A percentile compares a stretch with the other conserved stretches of the same genome.
Evolutionary conservation across 2,797 vertebrate genomes (phyloP).

Genomic region (Acomys russatus): DNA sequence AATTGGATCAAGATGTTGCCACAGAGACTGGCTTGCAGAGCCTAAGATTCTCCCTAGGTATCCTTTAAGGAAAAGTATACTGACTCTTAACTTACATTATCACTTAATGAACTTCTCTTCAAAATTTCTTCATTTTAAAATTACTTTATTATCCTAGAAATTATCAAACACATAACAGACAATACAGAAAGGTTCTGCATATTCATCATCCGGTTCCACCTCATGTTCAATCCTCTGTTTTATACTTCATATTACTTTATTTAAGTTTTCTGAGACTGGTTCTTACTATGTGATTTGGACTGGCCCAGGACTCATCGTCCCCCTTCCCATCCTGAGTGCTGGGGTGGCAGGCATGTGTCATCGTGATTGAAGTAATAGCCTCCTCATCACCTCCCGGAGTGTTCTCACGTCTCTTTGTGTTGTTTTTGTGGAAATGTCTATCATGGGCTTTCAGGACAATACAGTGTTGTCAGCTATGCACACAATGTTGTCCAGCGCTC

Average conservation of each 20-base stretch:
- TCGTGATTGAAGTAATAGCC: not conserved
- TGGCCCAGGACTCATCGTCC: not conserved
- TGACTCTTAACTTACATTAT: not conserved
- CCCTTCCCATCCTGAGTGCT: not conserved
- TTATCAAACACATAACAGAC: slow-evolving; percentile 18
- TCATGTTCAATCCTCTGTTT: not conserved
- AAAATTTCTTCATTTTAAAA: slow-evolving; percentile 56
- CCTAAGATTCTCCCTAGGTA: not conserved
- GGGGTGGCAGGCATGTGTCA: not conserved
- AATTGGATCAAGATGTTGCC: not conserved
- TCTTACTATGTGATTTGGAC: not conserved
- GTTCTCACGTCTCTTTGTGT: not conserved
- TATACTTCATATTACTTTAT: not conserved
- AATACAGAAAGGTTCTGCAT: not conserved
- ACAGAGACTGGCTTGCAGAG: not conserved
- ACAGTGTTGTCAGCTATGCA: not conserved
- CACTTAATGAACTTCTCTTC: slow-evolving; percentile 37
- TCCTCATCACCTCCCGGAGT: not conserved
- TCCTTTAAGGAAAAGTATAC: slow-evolving; percentile 4
- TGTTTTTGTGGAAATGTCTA: not conserved
- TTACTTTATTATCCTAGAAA: slow-evolving; percentile 7
- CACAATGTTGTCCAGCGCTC: not conserved
- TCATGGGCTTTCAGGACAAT: not conserved
- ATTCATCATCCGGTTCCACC: not conserved
- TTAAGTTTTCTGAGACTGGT: not conserved